Conservation (phyloP, 1,140 invertebrate genomes). For the Scylla paramamosain region DNA sequence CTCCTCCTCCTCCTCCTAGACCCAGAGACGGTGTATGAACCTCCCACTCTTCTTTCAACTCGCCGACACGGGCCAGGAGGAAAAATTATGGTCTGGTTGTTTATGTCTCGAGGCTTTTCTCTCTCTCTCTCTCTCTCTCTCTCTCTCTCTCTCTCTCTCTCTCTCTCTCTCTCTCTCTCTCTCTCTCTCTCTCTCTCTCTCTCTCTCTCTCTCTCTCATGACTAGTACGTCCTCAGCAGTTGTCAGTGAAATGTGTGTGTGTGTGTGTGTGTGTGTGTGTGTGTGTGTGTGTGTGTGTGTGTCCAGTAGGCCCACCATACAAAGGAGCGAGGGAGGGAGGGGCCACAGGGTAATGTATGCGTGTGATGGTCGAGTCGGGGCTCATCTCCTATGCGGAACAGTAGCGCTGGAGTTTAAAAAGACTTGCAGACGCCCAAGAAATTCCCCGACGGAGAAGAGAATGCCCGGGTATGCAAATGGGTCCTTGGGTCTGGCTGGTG, state of each 20-base stretch:
- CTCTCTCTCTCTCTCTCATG: slow-evolving; percentile 56
- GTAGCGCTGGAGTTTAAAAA: slow-evolving; percentile 57
- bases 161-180: slow-evolving; percentile 41
- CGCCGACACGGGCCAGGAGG: slow-evolving; percentile 19
- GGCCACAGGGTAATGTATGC: background rate
- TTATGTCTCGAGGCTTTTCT: slow-evolving; percentile 4
- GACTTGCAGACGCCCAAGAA: slow-evolving; percentile 40
- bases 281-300: background rate
- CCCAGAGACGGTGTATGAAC: slow-evolving; percentile 28
- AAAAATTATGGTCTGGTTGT: slow-evolving; percentile 31
- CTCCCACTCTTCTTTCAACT: slow-evolving; percentile 48
- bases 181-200: slow-evolving; percentile 42
- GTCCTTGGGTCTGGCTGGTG: slow-evolving; percentile 16
- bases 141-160: slow-evolving; percentile 24
- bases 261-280: background rate
- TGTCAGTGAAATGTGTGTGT: too few species aligned
- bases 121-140: slow-evolving; percentile 40
- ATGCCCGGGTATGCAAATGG: slow-evolving; percentile 59
- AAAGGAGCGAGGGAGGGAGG: background rate
- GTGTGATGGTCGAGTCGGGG: background rate
- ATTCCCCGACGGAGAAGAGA: slow-evolving; percentile 43
- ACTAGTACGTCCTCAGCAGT: too few species aligned
- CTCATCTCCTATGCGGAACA: slow-evolving; percentile 65
- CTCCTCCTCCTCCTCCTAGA: background rate
- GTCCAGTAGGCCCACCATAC: too few species aligned